phyloP scores from a whole-genome alignment of 2,113 vertebrate species.

The Sander lucioperca region DNA sequence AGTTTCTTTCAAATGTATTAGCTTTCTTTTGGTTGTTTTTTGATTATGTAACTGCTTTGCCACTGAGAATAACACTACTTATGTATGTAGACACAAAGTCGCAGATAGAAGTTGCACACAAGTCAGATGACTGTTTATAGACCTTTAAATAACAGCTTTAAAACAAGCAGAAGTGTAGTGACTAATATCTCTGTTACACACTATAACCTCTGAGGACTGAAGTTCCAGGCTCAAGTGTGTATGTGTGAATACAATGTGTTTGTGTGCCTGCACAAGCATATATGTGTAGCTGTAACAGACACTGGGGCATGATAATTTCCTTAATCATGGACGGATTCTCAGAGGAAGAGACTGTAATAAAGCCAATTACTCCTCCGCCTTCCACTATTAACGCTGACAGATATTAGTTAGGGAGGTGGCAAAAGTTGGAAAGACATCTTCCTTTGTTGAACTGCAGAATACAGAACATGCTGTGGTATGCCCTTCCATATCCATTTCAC shows the following conservation, averaged over 20 bases:
- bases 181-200: constrained; percentile 16
- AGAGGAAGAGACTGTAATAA: constrained; percentile 59
- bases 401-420: constrained; percentile 50
- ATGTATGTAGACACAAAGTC: constrained; percentile 8
- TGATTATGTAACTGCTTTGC: neutral
- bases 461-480: neutral
- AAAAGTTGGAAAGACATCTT: constrained; percentile 12
- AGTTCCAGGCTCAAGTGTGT: neutral
- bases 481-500: neutral
- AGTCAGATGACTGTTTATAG: constrained; percentile 21
- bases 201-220: constrained; percentile 15
- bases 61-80: constrained; percentile 14
- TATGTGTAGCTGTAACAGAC: constrained; percentile 34
- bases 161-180: neutral
- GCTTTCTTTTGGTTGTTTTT: neutral
- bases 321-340: constrained; percentile 66
- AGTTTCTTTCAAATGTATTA: neutral
- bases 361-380: constrained; percentile 61
- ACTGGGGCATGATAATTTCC: constrained; percentile 48
- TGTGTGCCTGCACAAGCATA: neutral
- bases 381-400: constrained; percentile 44
- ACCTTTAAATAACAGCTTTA: constrained; percentile 10
- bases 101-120: constrained; percentile 12
- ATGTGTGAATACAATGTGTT: neutral
- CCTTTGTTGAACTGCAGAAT: neutral